Conservation (phyloP, 2,888 invertebrate species). For the Acholoe squamosa region DNA sequence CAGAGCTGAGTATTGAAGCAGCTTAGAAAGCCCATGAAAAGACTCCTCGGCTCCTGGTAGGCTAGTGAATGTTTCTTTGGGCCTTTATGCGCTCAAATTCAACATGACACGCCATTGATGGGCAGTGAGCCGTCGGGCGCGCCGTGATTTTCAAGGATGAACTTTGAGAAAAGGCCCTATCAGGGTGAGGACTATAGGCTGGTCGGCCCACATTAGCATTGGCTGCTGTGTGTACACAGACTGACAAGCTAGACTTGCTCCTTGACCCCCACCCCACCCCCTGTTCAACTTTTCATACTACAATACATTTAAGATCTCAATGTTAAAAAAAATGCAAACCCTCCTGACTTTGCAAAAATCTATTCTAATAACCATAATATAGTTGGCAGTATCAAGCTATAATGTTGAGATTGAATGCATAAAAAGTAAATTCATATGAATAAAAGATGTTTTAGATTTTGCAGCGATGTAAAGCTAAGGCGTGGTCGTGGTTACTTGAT, state of each 20-base stretch:
- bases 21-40: constrained; percentile 23
- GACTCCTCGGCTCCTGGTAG: not conserved
- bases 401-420: too few species aligned
- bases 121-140: not conserved
- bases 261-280: too few species aligned
- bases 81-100: constrained; percentile 43
- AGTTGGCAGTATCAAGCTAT: too few species aligned
- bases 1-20: not conserved
- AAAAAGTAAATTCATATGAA: too few species aligned
- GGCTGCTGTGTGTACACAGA: too few species aligned
- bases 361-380: too few species aligned
- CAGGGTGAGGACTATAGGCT: not conserved
- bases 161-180: constrained; percentile 19
- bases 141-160: constrained; percentile 41
- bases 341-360: too few species aligned
- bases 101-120: constrained; percentile 50
- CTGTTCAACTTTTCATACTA: too few species aligned
- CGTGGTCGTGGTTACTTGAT: not conserved
- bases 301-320: too few species aligned
- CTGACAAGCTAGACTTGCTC: too few species aligned
- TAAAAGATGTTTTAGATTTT: too few species aligned
- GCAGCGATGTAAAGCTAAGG: not conserved
- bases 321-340: too few species aligned
- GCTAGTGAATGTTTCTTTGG: constrained; percentile 22
- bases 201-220: not conserved